Percentiles rank a stretch among this genome's conserved stretches.
phyloP scores from a whole-genome alignment of 2,888 invertebrate species.

The Tetragonisca angustula region DNA sequence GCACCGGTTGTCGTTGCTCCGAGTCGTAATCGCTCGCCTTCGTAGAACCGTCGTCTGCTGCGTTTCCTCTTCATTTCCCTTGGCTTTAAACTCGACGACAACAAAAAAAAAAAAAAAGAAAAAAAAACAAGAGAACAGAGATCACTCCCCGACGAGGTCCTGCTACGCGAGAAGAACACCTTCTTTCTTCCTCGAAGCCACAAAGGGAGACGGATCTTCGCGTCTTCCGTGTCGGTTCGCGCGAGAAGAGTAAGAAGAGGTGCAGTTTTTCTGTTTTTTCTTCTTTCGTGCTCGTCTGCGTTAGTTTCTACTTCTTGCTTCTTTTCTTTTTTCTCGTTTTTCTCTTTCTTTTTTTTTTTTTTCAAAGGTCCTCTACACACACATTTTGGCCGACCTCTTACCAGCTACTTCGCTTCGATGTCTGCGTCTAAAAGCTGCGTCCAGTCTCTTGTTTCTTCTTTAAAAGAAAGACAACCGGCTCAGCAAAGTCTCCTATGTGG shows the following conservation, averaged over 20 bases:
- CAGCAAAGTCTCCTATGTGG: constrained; percentile 87
- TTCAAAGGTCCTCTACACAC: neutral
- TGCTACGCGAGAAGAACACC: constrained; percentile 40
- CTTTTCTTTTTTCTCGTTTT: too few relatives aligned
- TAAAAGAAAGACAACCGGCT: constrained; percentile 72
- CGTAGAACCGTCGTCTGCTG: neutral
- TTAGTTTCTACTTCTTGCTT: neutral
- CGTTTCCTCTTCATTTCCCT: neutral
- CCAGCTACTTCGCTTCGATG: constrained; percentile 47
- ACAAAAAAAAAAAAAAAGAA: constrained; percentile 8
- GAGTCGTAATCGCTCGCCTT: neutral
- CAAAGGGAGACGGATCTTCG: neutral
- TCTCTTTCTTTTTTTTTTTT: too few relatives aligned
- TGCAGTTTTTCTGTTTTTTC: neutral
- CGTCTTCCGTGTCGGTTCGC: neutral
- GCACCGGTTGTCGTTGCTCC: neutral
- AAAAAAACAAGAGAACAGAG: constrained; percentile 39
- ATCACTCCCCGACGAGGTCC: constrained; percentile 26
- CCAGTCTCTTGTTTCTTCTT: constrained; percentile 70
- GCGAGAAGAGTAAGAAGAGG: constrained; percentile 31
- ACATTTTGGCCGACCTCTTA: constrained; percentile 15
- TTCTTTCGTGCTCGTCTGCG: neutral
- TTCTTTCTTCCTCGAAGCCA: neutral
- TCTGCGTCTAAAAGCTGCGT: constrained; percentile 50
- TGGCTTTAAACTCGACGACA: neutral